phyloP scores from a whole-genome alignment of 2,888 invertebrate genomes.

The Trissoscelio sp. region DNA sequence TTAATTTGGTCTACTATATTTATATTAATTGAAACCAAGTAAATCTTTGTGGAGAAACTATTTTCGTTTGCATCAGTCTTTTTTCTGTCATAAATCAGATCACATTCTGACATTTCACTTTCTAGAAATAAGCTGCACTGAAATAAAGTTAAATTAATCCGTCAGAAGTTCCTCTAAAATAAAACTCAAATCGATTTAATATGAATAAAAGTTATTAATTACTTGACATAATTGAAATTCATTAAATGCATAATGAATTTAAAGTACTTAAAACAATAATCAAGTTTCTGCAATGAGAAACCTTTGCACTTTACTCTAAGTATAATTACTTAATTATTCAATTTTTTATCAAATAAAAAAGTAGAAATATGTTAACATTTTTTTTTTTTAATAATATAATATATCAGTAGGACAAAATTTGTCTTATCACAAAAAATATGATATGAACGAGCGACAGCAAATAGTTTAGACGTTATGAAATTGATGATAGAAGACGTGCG shows the following conservation, averaged over 20 bases:
- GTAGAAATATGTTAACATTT: not conserved
- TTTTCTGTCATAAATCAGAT: not conserved
- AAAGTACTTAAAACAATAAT: not conserved
- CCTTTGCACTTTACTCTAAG: too few relatives aligned
- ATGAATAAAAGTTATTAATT: not conserved
- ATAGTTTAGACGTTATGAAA: slow-evolving; percentile 15
- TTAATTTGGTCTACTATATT: too few relatives aligned
- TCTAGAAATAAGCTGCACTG: not conserved
- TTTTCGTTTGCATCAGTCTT: too few relatives aligned
- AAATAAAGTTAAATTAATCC: not conserved
- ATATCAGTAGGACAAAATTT: not conserved
- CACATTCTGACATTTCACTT: not conserved
- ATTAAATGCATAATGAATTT: not conserved
- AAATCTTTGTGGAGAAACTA: too few relatives aligned
- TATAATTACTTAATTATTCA: too few relatives aligned
- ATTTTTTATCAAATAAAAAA: not conserved
- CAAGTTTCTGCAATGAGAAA: not conserved
- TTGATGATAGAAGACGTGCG: slow-evolving; percentile 4
- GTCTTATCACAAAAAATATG: not conserved
- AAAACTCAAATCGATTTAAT: not conserved
- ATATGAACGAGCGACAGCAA: not conserved
- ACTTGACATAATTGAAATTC: not conserved
- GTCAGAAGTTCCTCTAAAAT: not conserved
- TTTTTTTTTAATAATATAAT: not conserved
- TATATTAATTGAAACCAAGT: too few relatives aligned